These are phyloP conservation scores for Aspiorhynchus laticeps DNA, from an alignment of 2,113 vertebrate species.

Conservation along the genomic window DNA sequence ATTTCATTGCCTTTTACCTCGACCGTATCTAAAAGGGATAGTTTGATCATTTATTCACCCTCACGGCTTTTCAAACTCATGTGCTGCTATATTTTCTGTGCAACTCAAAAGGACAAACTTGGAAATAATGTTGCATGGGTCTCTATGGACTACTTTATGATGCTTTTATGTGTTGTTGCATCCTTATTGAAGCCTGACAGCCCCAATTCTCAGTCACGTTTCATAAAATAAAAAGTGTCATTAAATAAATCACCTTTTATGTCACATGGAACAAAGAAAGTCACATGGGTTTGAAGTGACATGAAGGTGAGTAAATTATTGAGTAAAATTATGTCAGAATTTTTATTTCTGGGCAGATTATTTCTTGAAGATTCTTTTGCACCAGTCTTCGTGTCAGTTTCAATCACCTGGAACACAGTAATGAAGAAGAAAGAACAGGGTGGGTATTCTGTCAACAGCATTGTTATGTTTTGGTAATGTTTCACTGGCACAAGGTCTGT, in stretches of 20 bases:
- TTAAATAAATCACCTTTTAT: not conserved
- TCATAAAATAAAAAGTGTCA: not conserved
- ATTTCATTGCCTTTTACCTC: slow-evolving; percentile 1
- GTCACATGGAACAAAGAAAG: not conserved
- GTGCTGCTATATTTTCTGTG: not conserved
- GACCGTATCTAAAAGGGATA: not conserved
- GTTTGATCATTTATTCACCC: slow-evolving; percentile 3
- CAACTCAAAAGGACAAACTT: not conserved
- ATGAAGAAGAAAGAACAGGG: not conserved
- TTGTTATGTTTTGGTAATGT: slow-evolving; percentile 5
- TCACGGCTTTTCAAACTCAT: not conserved
- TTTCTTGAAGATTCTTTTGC: slow-evolving; percentile 4
- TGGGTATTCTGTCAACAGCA: slow-evolving; percentile 10
- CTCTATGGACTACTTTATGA: not conserved
- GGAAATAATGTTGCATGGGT: not conserved
- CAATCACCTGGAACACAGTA: slow-evolving; percentile 25
- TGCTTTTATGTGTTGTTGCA: not conserved
- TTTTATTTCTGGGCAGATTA: not conserved
- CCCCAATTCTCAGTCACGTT: not conserved
- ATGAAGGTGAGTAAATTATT: not conserved
- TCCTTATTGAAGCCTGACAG: not conserved
- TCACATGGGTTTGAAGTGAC: not conserved
- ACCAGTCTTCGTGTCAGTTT: slow-evolving; percentile 19
- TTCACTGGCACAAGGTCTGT: slow-evolving; percentile 21
- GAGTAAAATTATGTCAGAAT: not conserved